Evolutionary conservation across 2,888 invertebrate genomes (phyloP).

Genomic region (Chaitophorus viminalis): DNA sequence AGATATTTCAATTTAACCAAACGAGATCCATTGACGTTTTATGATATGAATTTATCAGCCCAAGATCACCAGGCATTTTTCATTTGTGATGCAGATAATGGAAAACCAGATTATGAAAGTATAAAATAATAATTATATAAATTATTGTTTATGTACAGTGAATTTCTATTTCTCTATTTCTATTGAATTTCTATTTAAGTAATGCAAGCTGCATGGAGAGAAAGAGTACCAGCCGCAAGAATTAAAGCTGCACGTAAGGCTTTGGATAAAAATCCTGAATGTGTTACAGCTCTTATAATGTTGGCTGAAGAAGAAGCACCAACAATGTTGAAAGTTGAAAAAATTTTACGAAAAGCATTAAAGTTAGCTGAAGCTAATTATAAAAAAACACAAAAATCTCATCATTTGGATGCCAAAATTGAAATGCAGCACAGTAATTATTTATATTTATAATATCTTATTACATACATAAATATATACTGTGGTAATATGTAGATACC

Average conservation of each 20-base stretch:
- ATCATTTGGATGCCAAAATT: constrained; percentile 79
- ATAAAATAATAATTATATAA: constrained; percentile 63
- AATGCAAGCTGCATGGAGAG: constrained; percentile 97
- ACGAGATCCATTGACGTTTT: constrained; percentile 95
- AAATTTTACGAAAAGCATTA: constrained; percentile 82
- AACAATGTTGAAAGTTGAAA: constrained; percentile 88
- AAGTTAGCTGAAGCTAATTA: constrained; percentile 86
- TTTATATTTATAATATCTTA: neutral
- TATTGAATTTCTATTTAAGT: constrained; percentile 70
- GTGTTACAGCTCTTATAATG: constrained; percentile 93
- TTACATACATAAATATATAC: neutral
- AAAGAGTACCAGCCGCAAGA: constrained; percentile 88
- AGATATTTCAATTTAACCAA: constrained; percentile 91
- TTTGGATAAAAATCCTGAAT: constrained; percentile 86
- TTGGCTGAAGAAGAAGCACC: constrained; percentile 96
- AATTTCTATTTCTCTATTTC: neutral
- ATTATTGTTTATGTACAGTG: neutral
- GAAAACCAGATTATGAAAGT: constrained; percentile 88
- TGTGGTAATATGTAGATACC: neutral
- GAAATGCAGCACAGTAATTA: constrained; percentile 77
- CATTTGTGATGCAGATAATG: constrained; percentile 88
- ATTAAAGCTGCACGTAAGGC: constrained; percentile 92
- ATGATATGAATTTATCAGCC: constrained; percentile 98
- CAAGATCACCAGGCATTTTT: constrained; percentile 98
- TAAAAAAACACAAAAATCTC: constrained; percentile 80